Conservation (phyloP, 2,113 vertebrate genomes). For the Nicator chloris region DNA sequence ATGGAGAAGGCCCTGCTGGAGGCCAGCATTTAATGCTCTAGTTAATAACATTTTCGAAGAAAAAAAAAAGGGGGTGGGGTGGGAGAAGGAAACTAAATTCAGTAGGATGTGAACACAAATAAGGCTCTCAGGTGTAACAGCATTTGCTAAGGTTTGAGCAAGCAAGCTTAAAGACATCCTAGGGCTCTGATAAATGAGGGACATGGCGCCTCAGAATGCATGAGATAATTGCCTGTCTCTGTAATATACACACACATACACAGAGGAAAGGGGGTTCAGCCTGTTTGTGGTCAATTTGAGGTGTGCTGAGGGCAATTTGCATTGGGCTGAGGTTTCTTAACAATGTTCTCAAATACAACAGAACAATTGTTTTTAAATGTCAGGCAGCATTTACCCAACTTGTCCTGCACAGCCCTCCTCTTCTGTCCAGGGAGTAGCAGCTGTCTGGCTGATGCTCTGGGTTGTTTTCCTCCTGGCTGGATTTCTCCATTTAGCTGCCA, state of each 20-base stretch:
- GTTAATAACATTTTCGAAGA: slow-evolving; percentile 65
- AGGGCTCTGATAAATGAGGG: not conserved
- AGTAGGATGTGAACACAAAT: not conserved
- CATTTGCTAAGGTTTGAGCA: not conserved
- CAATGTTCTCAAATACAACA: not conserved
- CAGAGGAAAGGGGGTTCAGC: not conserved
- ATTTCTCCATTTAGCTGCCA: slow-evolving; percentile 51
- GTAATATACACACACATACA: not conserved
- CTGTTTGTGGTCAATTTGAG: not conserved
- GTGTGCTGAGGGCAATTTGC: not conserved
- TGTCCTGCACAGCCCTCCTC: not conserved
- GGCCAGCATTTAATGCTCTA: slow-evolving; percentile 80
- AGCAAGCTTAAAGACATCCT: not conserved
- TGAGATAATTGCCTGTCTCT: not conserved
- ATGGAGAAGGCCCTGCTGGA: slow-evolving; percentile 72
- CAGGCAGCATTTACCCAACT: slow-evolving; percentile 15
- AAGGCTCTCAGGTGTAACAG: slow-evolving; percentile 23
- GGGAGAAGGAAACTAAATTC: not conserved
- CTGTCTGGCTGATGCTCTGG: slow-evolving; percentile 42
- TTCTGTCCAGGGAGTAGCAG: not conserved
- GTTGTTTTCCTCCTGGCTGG: slow-evolving; percentile 63
- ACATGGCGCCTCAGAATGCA: not conserved
- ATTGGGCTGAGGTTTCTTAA: not conserved
- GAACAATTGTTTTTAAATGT: slow-evolving; percentile 16
- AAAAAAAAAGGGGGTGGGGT: not conserved